A percentile compares a stretch with the other conserved stretches of the same genome.
These are phyloP conservation scores for Eueides isabella DNA, from an alignment of 1,140 invertebrate species.

Conservation along the genomic window DNA sequence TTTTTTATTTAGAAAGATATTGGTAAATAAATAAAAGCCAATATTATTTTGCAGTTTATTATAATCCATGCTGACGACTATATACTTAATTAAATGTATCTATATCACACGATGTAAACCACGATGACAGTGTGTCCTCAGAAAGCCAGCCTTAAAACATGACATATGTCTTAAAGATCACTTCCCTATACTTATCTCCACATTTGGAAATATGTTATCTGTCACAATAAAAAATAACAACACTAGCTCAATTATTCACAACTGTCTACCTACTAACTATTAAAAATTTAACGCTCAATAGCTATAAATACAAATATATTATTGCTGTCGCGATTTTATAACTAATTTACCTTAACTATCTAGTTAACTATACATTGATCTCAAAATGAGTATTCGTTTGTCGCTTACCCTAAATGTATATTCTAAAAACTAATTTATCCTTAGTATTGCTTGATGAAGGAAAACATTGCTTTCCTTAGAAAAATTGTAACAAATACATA, in stretches of 20 bases:
- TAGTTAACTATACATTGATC: conserved; percentile 77
- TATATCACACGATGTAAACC: conserved; percentile 80
- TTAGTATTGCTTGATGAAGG: conserved; percentile 80
- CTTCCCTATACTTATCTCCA: conserved; percentile 20
- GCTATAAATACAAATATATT: conserved; percentile 82
- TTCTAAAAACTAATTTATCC: conserved; percentile 65
- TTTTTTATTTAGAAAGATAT: too few species aligned
- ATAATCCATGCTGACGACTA: conserved; percentile 78
- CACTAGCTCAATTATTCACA: conserved; percentile 77
- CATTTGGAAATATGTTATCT: conserved; percentile 63
- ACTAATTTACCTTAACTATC: conserved; percentile 66
- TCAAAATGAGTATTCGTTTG: conserved; percentile 80
- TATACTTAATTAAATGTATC: conserved; percentile 77
- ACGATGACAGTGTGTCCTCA: conserved; percentile 45
- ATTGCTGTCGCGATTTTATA: conserved; percentile 79
- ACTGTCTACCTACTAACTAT: conserved; percentile 77
- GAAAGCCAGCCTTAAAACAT: conserved; percentile 26
- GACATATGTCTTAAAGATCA: conserved; percentile 25
- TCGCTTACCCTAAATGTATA: conserved; percentile 67
- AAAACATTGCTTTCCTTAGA: conserved; percentile 68
- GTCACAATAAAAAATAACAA: conserved; percentile 77
- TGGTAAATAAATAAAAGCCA: conserved; percentile 41
- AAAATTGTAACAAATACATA: conserved; percentile 67
- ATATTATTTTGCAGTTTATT: conserved; percentile 73
- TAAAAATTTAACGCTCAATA: conserved; percentile 81